Evolutionary conservation across 1,140 invertebrate species (phyloP).

Genomic region (Lutraria rhynchaena): DNA sequence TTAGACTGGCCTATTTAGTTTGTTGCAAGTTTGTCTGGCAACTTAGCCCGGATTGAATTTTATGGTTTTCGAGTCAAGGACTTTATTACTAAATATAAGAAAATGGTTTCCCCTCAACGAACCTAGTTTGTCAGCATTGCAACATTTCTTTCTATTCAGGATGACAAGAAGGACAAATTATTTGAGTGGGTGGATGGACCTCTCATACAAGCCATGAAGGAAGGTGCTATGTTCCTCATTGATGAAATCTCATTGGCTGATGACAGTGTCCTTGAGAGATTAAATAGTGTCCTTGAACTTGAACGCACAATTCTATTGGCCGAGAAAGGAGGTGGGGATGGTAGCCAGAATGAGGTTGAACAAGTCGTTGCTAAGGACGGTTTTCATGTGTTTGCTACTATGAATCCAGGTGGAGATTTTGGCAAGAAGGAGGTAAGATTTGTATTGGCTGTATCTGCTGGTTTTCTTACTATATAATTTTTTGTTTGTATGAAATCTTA

Average conservation of each 20-base stretch:
- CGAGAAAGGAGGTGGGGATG: conserved; percentile 87
- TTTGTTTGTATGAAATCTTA: no score
- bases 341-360: conserved; percentile 69
- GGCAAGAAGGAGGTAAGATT: conserved; percentile 96
- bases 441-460: background rate
- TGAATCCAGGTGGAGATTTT: conserved; percentile 99
- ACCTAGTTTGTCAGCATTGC: no score
- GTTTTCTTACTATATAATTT: no score
- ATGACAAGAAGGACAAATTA: conserved; percentile 83
- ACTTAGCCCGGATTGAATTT: no score
- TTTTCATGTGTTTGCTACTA: conserved; percentile 98
- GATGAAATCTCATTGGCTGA: conserved; percentile 99
- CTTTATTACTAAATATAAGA: no score
- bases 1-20: background rate
- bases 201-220: conserved; percentile 94
- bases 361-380: conserved; percentile 86
- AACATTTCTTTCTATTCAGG: no score
- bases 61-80: no score
- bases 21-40: background rate
- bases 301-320: conserved; percentile 95
- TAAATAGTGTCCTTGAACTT: conserved; percentile 98
- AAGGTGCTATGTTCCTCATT: conserved; percentile 94
- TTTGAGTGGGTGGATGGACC: conserved; percentile 99
- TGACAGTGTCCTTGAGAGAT: conserved; percentile 98
- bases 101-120: no score